A percentile compares a stretch with the other conserved stretches of the same genome.
Conservation (phyloP, 30 jellyfish, hydroid and myxozoan genomes). For the Pelagia noctiluca region DNA sequence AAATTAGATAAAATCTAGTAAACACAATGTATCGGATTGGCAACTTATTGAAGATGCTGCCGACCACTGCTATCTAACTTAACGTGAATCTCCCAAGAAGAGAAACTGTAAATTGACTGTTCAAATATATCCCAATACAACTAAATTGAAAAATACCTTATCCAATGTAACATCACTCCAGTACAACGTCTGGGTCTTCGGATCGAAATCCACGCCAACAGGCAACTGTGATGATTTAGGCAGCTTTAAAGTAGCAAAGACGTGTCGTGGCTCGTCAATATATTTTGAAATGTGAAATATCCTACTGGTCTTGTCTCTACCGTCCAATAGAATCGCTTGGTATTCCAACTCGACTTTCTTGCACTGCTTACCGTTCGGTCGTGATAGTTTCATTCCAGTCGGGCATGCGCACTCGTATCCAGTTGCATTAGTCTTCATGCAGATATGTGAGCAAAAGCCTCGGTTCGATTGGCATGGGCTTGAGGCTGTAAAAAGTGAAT, state of each 20-base stretch:
- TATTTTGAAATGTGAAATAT: conserved; percentile 61
- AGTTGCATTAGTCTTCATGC: conserved; percentile 48
- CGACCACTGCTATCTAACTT: too few species aligned
- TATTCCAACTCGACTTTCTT: conserved; percentile 48
- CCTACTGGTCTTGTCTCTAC: conserved; percentile 26
- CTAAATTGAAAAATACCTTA: conserved; percentile 23
- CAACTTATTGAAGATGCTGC: too few species aligned
- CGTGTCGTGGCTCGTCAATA: conserved; percentile 46
- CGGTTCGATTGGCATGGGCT: conserved; percentile 59
- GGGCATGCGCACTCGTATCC: conserved; percentile 82
- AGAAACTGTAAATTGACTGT: too few species aligned
- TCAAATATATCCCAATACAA: neutral
- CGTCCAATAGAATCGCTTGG: conserved; percentile 54
- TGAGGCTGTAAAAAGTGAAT: conserved; percentile 47
- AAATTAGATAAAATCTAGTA: too few species aligned
- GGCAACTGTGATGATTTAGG: conserved; percentile 31
- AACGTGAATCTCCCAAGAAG: too few species aligned
- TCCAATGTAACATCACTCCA: conserved; percentile 63
- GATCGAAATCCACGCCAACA: conserved; percentile 70
- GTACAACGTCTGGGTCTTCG: conserved; percentile 10
- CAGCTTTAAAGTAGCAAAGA: conserved; percentile 26
- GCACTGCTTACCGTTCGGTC: conserved; percentile 7
- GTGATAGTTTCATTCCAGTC: conserved; percentile 55
- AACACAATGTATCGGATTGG: too few species aligned
- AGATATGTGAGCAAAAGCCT: conserved; percentile 83